Conservation (phyloP, 2,888 invertebrate species). For the Heliconius cydno region DNA sequence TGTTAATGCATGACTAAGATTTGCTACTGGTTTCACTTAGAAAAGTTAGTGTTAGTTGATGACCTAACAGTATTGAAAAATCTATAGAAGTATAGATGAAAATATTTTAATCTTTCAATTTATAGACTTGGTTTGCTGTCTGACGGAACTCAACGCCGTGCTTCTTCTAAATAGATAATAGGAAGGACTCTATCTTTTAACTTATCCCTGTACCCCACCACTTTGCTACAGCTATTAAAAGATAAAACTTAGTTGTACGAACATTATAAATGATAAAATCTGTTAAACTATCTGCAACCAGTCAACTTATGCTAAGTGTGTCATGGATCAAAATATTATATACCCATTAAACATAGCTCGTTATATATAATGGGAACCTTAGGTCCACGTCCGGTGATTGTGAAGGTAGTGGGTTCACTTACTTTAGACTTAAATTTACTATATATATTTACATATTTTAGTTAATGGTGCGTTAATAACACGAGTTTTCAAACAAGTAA, state of each 20-base stretch:
- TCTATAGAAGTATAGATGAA: not conserved
- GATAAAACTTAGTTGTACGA: not conserved
- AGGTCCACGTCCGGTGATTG: no score
- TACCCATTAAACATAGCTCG: not conserved
- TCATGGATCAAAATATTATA: constrained; percentile 25
- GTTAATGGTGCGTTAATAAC: no score
- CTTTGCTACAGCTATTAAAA: no score
- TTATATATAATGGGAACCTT: no score
- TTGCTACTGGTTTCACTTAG: constrained; percentile 18
- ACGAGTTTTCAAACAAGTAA: no score
- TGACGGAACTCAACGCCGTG: not conserved
- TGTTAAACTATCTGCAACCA: constrained; percentile 20
- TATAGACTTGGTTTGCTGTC: not conserved
- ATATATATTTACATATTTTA: no score
- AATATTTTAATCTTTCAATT: no score
- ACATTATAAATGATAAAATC: constrained; percentile 7
- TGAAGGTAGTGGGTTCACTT: no score
- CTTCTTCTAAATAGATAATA: not conserved
- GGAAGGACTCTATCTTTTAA: no score
- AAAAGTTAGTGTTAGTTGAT: not conserved
- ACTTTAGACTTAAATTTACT: no score
- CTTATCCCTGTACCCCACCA: no score
- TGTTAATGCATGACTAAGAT: constrained; percentile 20
- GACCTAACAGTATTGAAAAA: not conserved
- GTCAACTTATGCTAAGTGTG: constrained; percentile 1